A percentile compares a stretch with the other conserved stretches of the same genome.
Conservation (phyloP, 2,797 vertebrate genomes). For the Macroramphosus scolopax region DNA sequence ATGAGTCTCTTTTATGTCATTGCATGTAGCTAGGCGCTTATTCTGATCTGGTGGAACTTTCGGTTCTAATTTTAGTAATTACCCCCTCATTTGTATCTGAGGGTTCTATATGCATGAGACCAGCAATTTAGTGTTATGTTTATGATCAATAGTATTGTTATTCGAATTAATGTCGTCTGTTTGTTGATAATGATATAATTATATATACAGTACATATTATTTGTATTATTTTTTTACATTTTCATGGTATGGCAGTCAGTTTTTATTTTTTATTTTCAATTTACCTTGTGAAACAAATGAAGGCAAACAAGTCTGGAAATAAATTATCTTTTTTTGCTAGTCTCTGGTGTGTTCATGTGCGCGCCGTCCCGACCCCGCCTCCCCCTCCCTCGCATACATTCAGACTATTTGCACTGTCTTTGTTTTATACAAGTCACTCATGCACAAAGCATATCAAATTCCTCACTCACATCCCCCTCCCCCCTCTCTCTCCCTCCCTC, state of each 20-base stretch:
- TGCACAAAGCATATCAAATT: conserved; percentile 80
- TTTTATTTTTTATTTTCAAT: conserved; percentile 76
- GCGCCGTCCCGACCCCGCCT: not conserved
- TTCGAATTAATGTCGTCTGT: conserved; percentile 82
- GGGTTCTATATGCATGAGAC: conserved; percentile 83
- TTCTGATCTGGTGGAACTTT: conserved; percentile 78
- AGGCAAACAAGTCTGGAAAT: conserved; percentile 81
- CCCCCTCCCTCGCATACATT: conserved; percentile 47
- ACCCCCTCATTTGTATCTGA: conserved; percentile 74
- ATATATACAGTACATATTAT: conserved; percentile 86
- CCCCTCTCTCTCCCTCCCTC: conserved; percentile 27
- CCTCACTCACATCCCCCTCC: conserved; percentile 47
- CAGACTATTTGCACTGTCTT: conserved; percentile 60
- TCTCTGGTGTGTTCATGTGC: conserved; percentile 33
- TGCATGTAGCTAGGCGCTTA: conserved; percentile 85
- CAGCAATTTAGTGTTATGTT: conserved; percentile 81
- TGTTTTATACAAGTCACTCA: conserved; percentile 78
- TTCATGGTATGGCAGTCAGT: conserved; percentile 83
- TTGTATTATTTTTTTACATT: conserved; percentile 89
- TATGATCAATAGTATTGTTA: conserved; percentile 78
- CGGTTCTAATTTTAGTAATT: conserved; percentile 79
- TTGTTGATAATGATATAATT: conserved; percentile 86
- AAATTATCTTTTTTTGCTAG: conserved; percentile 81
- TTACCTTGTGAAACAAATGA: conserved; percentile 80
- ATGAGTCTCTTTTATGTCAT: conserved; percentile 82